Evolutionary conservation across 2,797 vertebrate genomes (phyloP), one percentile per base, ranked within the genome.

Genomic region (Apodemus agrarius): DNA sequence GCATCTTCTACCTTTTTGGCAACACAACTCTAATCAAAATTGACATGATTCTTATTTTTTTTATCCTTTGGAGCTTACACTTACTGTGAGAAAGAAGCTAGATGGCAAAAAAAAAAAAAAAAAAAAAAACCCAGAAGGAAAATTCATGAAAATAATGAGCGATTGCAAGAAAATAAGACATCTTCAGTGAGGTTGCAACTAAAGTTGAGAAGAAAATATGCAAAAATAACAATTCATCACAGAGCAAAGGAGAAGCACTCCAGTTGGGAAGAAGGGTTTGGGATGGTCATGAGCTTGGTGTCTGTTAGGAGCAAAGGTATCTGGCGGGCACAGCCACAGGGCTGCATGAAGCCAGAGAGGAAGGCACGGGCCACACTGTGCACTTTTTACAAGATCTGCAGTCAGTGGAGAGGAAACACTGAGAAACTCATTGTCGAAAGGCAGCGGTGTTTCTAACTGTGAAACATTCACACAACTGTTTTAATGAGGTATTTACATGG

Each of bases 351-450:
- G 21, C 63, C 46, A 65, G 80, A 81, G 43, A 87, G 13, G 10
- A 0, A 75, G 54, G n/a, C 67, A 83, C 14, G 29, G 49, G 29
- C 29, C 91, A 76, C 29, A 31, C 1, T 31, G 34, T 12, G 1
- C 1, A 78, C 43, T 19, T 17, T 37, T 14, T 91, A 69, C 40
- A 82, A 80, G 52, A 40, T 46, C 63, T 40, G 57, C 57, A 24
- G 34, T 49, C 8, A 4, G 59, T 34, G 8, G 26, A 75, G 29
- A 90, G 52, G 14, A 87, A 81, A 7, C 65, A 59, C 26, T 12
- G 37, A 63, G 78, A 91, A 93, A 82, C 84, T 40, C 57, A 81
- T 34, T 89, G 31, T 74, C 24, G 37, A 92, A 92, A 82, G 67
- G 67, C 13, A 37, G 6, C 89, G 19, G 40, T 74, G 40, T 29